Percentiles rank a stretch among this genome's conserved stretches.
phyloP scores from a whole-genome alignment of 2,113 vertebrate genomes.

The Urocolius indicus region DNA sequence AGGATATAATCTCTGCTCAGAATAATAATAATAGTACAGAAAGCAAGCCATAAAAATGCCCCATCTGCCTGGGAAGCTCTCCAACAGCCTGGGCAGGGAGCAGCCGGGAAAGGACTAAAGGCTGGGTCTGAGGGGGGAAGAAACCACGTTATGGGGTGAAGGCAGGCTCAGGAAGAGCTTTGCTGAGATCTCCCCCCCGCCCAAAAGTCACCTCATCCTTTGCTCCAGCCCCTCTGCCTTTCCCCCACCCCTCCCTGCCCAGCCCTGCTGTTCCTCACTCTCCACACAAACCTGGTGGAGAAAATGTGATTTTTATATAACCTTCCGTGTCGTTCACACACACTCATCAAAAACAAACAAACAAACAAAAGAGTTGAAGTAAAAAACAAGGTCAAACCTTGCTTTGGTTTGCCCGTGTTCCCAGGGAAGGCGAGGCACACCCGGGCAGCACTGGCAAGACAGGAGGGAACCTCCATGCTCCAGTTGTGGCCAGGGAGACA shows the following conservation, averaged over 20 bases:
- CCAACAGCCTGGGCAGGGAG: accelerated
- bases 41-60: neutral
- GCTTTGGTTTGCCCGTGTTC: neutral
- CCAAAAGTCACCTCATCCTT: neutral
- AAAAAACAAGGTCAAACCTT: conserved; percentile 42
- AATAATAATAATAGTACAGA: neutral
- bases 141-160: accelerated
- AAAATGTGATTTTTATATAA: neutral
- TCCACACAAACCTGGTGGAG: neutral
- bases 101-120: neutral
- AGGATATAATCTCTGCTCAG: conserved; percentile 10
- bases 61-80: neutral
- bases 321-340: accelerated
- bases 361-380: neutral
- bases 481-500: neutral
- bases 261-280: neutral
- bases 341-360: too few relatives aligned
- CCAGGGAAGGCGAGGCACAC: neutral
- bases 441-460: neutral
- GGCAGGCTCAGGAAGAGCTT: neutral
- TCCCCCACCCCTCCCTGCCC: neutral
- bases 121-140: neutral
- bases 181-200: neutral
- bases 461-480: neutral
- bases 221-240: neutral